Evolutionary conservation across 1,140 invertebrate genomes (phyloP), one percentile per base, ranked within the genome.

Genomic region (Odontomachus brunneus): DNA sequence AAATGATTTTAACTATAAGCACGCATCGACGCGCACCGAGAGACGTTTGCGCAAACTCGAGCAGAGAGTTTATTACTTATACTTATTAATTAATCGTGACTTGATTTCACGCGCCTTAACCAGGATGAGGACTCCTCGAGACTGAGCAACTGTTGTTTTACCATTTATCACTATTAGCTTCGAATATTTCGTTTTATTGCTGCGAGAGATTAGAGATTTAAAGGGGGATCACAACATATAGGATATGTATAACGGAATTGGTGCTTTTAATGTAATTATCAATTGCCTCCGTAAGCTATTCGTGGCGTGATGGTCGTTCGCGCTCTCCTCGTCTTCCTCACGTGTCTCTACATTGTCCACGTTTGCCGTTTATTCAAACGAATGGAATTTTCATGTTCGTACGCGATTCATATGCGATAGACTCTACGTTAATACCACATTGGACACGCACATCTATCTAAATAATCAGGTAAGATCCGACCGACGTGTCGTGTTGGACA

Each of bases 1-100:
- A 44, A 80, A 69, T 69, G 63, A 78, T 78, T 78, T 67, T 66
- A 69, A 26, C 75, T 80, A 59, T 57, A 80, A 80, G 75, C 75
- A 71, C 22, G 19, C 17, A 3, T 78, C 22, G 49, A 66, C 19
- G 53, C 60, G 29, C 55, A 55, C 22, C 15, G 51, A 69, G 38
- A 80, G 51, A 80, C 14, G n/a, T 69, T 80, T 26, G 33, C 75
- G 75, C 51, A 80, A 80, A 80, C 75, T 80, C 65, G 65, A 80
- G 63, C 22, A 44, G 33, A 44, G 75, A 44, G 75, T 53, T 76
- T 44, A 78, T 78, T 69, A 78, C 29, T 78, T 48, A 80, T 57
- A 80, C 7, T 44, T 55, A 67, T 53, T 19, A 44, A 19, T 48
- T 65, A 55, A 78, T 55, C 38, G 22, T 59, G 29, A 80, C 57